Conservation (phyloP, 2,888 invertebrate species). For the Hoplodrina ambigua region DNA sequence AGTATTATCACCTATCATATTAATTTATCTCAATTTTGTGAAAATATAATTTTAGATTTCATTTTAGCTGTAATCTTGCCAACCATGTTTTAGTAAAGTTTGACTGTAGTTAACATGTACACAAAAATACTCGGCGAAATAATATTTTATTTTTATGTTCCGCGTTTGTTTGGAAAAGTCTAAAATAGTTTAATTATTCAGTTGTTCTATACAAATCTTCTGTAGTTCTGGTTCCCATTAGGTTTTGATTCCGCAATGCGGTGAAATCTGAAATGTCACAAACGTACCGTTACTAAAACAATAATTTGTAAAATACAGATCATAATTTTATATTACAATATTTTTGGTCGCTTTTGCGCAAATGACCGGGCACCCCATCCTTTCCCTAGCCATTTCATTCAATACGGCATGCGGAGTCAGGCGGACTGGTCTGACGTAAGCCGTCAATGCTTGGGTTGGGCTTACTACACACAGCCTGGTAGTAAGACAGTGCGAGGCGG, state of each 20-base stretch:
- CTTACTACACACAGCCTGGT: slow-evolving; percentile 71
- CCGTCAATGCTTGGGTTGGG: slow-evolving; percentile 80
- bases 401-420: slow-evolving; percentile 77
- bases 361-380: slow-evolving; percentile 59
- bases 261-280: not conserved
- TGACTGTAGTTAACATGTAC: no score
- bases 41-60: no score
- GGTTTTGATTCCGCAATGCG: slow-evolving; percentile 12
- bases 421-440: slow-evolving; percentile 83
- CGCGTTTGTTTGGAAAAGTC: no score
- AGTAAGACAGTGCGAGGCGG: slow-evolving; percentile 80
- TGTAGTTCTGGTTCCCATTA: not conserved
- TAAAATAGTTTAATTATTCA: no score
- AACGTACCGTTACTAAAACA: not conserved
- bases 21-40: no score
- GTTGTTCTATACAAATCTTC: not conserved
- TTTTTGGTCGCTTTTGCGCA: slow-evolving; percentile 36
- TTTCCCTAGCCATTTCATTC: slow-evolving; percentile 79
- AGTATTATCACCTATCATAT: no score
- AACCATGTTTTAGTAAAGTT: no score
- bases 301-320: not conserved
- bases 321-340: not conserved
- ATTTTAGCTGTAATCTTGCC: no score
- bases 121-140: no score
- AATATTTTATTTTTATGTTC: not conserved